A percentile compares a stretch with the other conserved stretches of the same genome.
These are phyloP conservation scores for Leptonema lineaticorne DNA, from an alignment of 1,140 invertebrate species.

Conservation along the genomic window DNA sequence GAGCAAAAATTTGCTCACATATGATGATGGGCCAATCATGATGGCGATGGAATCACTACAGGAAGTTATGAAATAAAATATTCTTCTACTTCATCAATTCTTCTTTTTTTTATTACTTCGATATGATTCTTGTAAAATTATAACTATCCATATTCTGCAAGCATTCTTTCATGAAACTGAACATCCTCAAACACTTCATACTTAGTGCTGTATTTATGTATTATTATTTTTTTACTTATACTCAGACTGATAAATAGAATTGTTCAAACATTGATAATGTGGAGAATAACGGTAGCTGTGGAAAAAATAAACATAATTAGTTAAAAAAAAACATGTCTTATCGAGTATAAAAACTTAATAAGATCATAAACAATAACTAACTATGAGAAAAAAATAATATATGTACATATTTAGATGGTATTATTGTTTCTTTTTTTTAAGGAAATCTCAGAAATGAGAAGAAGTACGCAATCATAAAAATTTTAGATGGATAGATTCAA, in stretches of 20 bases:
- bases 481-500: too few relatives aligned
- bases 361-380: neutral
- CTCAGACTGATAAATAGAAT: neutral
- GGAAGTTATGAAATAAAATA: neutral
- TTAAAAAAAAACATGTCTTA: neutral
- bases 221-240: neutral
- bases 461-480: too few relatives aligned
- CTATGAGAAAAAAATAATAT: too few relatives aligned
- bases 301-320: conserved; percentile 7
- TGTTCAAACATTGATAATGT: conserved; percentile 8
- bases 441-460: too few relatives aligned
- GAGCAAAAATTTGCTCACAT: conserved; percentile 59
- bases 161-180: neutral
- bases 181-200: neutral
- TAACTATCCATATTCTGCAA: neutral
- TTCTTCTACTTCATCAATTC: neutral
- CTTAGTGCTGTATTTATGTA: too few relatives aligned
- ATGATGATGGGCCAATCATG: conserved; percentile 61
- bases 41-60: conserved; percentile 14
- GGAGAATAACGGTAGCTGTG: neutral
- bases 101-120: neutral
- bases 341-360: neutral
- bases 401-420: too few relatives aligned
- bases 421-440: too few relatives aligned
- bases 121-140: neutral